These are phyloP conservation scores for Manis crassicaudata DNA, from an alignment of 2,797 vertebrate species.

Conservation along the genomic window DNA sequence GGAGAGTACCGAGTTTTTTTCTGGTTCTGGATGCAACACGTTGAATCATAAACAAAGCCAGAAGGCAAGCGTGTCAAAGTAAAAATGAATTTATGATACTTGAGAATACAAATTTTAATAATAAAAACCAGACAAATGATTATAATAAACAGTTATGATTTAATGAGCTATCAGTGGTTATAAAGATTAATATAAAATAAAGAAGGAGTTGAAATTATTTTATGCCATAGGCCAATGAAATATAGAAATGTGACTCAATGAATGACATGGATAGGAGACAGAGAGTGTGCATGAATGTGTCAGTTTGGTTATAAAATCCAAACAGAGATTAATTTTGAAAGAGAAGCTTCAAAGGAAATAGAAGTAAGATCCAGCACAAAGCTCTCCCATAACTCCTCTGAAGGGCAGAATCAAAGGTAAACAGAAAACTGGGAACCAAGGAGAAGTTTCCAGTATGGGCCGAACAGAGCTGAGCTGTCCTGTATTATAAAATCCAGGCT, in stretches of 20 bases:
- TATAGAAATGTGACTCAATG: not conserved
- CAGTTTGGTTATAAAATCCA: not conserved
- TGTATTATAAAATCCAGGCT: not conserved
- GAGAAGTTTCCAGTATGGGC: rapidly evolving
- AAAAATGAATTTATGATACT: not conserved
- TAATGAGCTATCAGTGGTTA: not conserved
- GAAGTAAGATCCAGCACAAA: not conserved
- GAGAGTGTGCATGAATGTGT: not conserved
- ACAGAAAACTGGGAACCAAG: not conserved
- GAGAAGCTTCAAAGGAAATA: not conserved
- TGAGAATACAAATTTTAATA: conserved; percentile 14
- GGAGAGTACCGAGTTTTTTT: not conserved
- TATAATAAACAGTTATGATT: not conserved
- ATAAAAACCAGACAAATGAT: not conserved
- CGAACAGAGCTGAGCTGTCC: not conserved
- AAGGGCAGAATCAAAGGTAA: not conserved
- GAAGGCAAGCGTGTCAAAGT: not conserved
- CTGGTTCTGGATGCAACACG: not conserved
- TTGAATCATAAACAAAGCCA: not conserved
- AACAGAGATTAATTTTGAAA: conserved; percentile 23
- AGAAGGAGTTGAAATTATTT: not conserved
- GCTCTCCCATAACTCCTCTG: not conserved
- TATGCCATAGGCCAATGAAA: not conserved
- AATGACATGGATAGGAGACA: not conserved
- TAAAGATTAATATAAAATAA: not conserved